Evolutionary conservation across 1,140 invertebrate genomes (phyloP), one percentile per base, ranked within the genome.

Genomic region (Frieseomelitta varia): DNA sequence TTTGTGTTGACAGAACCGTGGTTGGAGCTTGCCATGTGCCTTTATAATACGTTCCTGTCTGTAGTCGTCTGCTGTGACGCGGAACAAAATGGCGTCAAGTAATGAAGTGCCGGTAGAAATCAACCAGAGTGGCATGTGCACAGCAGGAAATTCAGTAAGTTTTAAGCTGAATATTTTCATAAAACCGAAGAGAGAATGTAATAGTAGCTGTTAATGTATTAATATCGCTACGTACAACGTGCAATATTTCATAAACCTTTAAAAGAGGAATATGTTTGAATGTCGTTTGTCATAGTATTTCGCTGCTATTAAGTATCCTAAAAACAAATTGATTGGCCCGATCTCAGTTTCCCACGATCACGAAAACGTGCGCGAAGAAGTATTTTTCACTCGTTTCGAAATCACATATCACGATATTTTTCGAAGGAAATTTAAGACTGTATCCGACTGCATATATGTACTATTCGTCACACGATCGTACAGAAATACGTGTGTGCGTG

Each of bases 101-200:
- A 92, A 91, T 91, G 92, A 93, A 89, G 92, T 92, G 91, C 93
- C 93, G 93, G 93, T 91, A 88, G 93, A 93, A 90, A 93, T 92
- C 78, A 92, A 90, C 75, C 89, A 92, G 67, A 92, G 85, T 85
- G 84, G 88, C 90, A 85, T 87, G 90, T 85, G 88, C 85, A 81
- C 82, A 58, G 84, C 77, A 30, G 92, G 93, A 61, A 92, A 93
- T 87, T 90, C 90, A 87, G 93, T 94, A 90, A 93, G 92, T 90
- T 88, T 85, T 71, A 15, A 12, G 19, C 4, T 4, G 53, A 78
- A 72, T 74, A 39, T 63, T 84, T 72, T 72, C 47, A 67, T 34
- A 15, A 1, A 56, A 67, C 21, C 21, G 27, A 15, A 30, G 34
- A 24, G 14, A 68, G 21, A 72, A n/a, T 27, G 39, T 58, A 24